Evolutionary conservation across 2,113 vertebrate genomes (phyloP).

Genomic region (Porphyrio hochstetteri): DNA sequence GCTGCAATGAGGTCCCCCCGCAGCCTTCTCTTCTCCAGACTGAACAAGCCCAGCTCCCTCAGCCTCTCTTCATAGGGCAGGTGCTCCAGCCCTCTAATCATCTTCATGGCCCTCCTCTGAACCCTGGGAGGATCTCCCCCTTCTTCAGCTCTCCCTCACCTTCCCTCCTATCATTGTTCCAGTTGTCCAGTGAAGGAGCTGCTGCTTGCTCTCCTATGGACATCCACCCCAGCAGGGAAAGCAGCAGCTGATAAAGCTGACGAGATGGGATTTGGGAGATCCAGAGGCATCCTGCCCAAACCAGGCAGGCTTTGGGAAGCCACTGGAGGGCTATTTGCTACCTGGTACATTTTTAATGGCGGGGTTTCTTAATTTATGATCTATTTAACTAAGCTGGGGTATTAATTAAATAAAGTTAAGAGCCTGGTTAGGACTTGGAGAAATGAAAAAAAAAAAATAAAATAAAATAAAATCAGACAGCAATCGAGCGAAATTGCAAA

Average conservation of each 20-base stretch:
- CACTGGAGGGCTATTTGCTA: constrained; percentile 45
- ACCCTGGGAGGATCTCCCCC: not conserved
- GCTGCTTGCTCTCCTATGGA: not conserved
- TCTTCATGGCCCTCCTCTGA: too few relatives aligned
- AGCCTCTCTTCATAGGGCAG: too few relatives aligned
- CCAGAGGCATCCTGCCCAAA: not conserved
- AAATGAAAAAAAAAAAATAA: constrained; percentile 62
- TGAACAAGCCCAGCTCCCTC: too few relatives aligned
- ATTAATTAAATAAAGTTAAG: constrained; percentile 82
- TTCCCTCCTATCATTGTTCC: not conserved
- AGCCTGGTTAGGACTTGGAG: constrained; percentile 75
- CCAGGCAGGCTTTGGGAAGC: not conserved
- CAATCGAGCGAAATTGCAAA: constrained; percentile 70
- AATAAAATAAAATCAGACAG: constrained; percentile 70
- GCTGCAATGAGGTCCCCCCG: too few relatives aligned
- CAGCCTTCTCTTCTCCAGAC: too few relatives aligned
- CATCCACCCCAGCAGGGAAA: not conserved
- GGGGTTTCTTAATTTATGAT: constrained; percentile 75
- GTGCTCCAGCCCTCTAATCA: too few relatives aligned
- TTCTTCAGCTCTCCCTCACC: not conserved
- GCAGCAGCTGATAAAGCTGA: not conserved
- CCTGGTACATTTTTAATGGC: constrained; percentile 50
- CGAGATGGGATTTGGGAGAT: not conserved
- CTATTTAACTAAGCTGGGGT: constrained; percentile 76
- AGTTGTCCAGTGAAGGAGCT: not conserved